Percentiles rank a stretch among this genome's conserved stretches.
phyloP scores from a whole-genome alignment of 1,140 invertebrate genomes.

The Drosophila mojavensis region DNA sequence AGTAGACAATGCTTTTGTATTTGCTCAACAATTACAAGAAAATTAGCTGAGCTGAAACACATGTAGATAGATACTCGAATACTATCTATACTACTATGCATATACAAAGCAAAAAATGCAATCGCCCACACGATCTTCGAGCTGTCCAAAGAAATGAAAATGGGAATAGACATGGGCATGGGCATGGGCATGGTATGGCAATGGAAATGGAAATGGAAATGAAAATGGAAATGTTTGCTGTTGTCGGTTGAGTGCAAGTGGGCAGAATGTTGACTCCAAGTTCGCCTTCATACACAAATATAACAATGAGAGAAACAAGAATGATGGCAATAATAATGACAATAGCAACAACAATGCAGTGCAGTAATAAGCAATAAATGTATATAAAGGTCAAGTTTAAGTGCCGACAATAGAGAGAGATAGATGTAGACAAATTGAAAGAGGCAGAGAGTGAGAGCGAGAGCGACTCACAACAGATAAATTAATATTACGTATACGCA shows the following conservation, averaged over 20 bases:
- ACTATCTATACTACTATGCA: constrained; percentile 1
- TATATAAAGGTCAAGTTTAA: constrained; percentile 79
- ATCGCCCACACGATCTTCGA: constrained; percentile 29
- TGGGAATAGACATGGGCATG: constrained; percentile 5
- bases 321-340: constrained; percentile 41
- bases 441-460: neutral
- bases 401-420: constrained; percentile 46
- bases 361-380: constrained; percentile 73
- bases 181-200: no score
- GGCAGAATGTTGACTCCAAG: constrained; percentile 28
- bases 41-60: constrained; percentile 54
- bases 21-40: constrained; percentile 63
- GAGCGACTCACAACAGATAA: neutral
- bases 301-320: constrained; percentile 43
- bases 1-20: no score
- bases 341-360: constrained; percentile 52
- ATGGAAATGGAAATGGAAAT: neutral
- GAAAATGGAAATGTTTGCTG: constrained; percentile 22
- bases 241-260: constrained; percentile 34
- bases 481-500: constrained; percentile 7
- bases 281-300: constrained; percentile 45
- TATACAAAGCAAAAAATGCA: constrained; percentile 6
- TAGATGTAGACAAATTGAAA: neutral
- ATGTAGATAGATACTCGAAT: constrained; percentile 13
- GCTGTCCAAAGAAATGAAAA: constrained; percentile 31